Percentiles rank a stretch among this genome's conserved stretches.
phyloP scores from a whole-genome alignment of 1,140 invertebrate genomes.

The Euborellia annulipes region DNA sequence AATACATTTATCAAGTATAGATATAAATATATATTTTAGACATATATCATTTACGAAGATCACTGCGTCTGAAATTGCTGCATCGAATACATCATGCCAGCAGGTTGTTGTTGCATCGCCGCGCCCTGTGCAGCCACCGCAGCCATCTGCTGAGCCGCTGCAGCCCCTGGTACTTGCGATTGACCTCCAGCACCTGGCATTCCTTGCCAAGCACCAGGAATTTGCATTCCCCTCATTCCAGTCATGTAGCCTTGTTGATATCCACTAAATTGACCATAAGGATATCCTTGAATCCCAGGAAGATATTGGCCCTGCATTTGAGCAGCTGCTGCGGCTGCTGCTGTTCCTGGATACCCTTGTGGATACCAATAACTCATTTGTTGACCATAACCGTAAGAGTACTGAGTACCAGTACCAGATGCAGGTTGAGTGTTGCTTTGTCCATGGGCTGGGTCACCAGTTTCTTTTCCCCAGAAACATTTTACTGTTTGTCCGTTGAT shows the following conservation, averaged over 20 bases:
- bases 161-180: conserved; percentile 18
- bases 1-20: no score
- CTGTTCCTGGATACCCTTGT: conserved; percentile 41
- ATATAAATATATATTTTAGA: no score
- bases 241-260: conserved; percentile 32
- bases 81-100: conserved; percentile 54
- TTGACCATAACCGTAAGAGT: conserved; percentile 49
- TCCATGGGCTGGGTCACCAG: conserved; percentile 51
- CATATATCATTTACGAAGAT: no score
- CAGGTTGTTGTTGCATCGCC: conserved; percentile 22
- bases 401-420: conserved; percentile 35
- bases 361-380: conserved; percentile 72
- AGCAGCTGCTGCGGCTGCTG: conserved; percentile 30
- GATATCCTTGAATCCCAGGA: conserved; percentile 40
- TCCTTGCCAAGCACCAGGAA: conserved; percentile 27
- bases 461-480: conserved; percentile 99
- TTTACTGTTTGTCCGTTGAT: conserved; percentile 92
- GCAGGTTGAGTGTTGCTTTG: conserved; percentile 20
- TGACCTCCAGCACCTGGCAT: conserved; percentile 6
- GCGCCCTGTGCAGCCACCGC: conserved; percentile 20
- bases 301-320: conserved; percentile 48
- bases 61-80: conserved; percentile 64
- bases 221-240: conserved; percentile 26
- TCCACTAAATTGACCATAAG: conserved; percentile 27
- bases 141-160: conserved; percentile 24